Evolutionary conservation across 1,140 invertebrate species (phyloP).

Genomic region (Drosophila kepulauana): DNA sequence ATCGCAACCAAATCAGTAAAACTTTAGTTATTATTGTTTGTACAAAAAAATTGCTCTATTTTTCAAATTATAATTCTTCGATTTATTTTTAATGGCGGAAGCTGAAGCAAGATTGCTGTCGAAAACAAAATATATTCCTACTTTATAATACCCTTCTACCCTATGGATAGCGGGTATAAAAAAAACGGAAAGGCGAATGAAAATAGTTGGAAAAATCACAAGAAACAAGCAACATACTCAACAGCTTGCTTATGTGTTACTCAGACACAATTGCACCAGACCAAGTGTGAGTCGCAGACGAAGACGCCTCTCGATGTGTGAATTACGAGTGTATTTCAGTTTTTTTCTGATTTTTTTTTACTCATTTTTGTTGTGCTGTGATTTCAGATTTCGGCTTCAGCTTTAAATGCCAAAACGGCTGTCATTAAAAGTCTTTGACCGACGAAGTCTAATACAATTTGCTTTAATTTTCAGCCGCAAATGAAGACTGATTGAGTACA

Average conservation of each 20-base stretch:
- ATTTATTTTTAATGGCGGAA: too few relatives aligned
- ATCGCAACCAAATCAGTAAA: too few relatives aligned
- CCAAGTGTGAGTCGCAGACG: neutral
- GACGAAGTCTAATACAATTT: conserved; percentile 62
- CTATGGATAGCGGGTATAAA: neutral
- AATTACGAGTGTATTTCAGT: conserved; percentile 26
- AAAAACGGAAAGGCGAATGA: neutral
- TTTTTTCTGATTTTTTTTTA: conserved; percentile 3
- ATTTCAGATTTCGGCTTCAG: conserved; percentile 8
- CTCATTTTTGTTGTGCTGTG: neutral
- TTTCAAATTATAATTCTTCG: too few relatives aligned
- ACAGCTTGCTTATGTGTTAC: conserved; percentile 45
- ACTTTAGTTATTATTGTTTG: too few relatives aligned
- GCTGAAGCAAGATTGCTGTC: too few relatives aligned
- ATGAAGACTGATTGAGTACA: conserved; percentile 67
- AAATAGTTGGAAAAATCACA: conserved; percentile 25
- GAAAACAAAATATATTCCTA: neutral
- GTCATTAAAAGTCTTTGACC: conserved; percentile 31
- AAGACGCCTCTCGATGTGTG: conserved; percentile 25
- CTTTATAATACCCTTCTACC: too few relatives aligned
- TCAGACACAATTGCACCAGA: conserved; percentile 16
- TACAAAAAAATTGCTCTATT: too few relatives aligned
- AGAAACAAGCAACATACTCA: conserved; percentile 42
- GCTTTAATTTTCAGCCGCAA: conserved; percentile 66
- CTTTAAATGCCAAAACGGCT: conserved; percentile 18